Evolutionary conservation across 2,888 invertebrate species (phyloP).

Genomic region (Campopleginae sp.): DNA sequence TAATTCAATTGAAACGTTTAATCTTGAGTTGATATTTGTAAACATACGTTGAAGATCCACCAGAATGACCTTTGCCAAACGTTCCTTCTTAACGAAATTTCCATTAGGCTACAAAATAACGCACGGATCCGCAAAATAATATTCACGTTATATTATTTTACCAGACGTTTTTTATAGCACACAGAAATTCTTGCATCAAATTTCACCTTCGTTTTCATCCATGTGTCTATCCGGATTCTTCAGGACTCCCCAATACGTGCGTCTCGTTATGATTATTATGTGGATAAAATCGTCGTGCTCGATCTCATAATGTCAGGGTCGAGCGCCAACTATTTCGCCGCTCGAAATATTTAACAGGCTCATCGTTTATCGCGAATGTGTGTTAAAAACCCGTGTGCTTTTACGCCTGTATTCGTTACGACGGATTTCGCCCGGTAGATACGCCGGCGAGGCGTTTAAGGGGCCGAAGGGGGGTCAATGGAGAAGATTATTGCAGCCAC

Average conservation of each 20-base stretch:
- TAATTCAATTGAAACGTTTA: background rate
- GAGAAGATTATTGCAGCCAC: slow-evolving; percentile 68
- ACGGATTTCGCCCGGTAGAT: background rate
- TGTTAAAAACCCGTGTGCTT: slow-evolving; percentile 3
- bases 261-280: slow-evolving; percentile 27
- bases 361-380: slow-evolving; percentile 10
- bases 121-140: background rate
- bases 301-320: slow-evolving; percentile 62
- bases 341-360: slow-evolving; percentile 29
- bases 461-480: slow-evolving; percentile 12
- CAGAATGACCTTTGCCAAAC: background rate
- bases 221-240: slow-evolving; percentile 9
- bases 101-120: background rate
- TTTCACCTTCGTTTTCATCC: slow-evolving; percentile 10
- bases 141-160: background rate
- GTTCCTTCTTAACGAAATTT: background rate
- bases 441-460: slow-evolving; percentile 7
- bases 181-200: background rate
- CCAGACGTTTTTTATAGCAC: background rate
- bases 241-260: background rate
- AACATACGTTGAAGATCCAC: background rate
- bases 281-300: slow-evolving; percentile 15
- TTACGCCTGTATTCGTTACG: slow-evolving; percentile 11
- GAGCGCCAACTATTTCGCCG: slow-evolving; percentile 39
- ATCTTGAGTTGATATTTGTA: background rate